These are phyloP conservation scores for Anolis apletophallus DNA, from an alignment of 2,797 vertebrate species.

Conservation along the genomic window DNA sequence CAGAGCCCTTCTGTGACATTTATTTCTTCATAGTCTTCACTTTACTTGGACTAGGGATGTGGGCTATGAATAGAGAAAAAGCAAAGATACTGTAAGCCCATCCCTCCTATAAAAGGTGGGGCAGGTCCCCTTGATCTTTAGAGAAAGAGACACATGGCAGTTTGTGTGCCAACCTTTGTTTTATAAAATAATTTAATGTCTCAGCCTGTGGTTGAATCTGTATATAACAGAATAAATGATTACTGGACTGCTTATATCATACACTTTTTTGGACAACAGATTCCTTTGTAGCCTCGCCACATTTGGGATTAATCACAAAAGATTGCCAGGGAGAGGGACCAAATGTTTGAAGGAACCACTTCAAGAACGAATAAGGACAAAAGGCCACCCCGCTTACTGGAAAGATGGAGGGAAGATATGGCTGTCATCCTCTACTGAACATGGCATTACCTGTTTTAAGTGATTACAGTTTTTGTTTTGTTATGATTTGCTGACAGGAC, in stretches of 20 bases:
- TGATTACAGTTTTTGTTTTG: background rate
- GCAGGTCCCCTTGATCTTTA: slow-evolving; percentile 22
- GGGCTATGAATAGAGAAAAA: too few relatives aligned
- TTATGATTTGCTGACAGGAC: background rate
- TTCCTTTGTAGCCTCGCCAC: background rate
- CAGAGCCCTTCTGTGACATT: background rate
- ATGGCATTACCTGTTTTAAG: background rate
- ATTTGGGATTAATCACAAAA: background rate
- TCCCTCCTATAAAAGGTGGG: slow-evolving; percentile 5
- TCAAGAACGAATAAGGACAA: background rate
- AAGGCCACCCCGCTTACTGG: background rate
- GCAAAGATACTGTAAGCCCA: slow-evolving; percentile 15
- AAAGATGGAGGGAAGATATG: background rate
- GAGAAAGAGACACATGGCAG: slow-evolving; percentile 2
- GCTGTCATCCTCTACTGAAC: background rate
- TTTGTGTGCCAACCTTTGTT: background rate
- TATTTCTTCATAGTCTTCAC: background rate
- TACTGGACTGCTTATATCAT: background rate
- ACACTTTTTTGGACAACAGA: background rate
- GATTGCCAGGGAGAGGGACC: background rate
- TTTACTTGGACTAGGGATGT: background rate
- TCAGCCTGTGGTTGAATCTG: slow-evolving; percentile 40
- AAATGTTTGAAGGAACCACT: background rate
- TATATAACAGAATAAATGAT: slow-evolving; percentile 33
- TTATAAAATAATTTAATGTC: slow-evolving; percentile 31